Base-by-base conservation (phyloP, 2,888 invertebrate species). In the Deilephila elpenor region DNA sequence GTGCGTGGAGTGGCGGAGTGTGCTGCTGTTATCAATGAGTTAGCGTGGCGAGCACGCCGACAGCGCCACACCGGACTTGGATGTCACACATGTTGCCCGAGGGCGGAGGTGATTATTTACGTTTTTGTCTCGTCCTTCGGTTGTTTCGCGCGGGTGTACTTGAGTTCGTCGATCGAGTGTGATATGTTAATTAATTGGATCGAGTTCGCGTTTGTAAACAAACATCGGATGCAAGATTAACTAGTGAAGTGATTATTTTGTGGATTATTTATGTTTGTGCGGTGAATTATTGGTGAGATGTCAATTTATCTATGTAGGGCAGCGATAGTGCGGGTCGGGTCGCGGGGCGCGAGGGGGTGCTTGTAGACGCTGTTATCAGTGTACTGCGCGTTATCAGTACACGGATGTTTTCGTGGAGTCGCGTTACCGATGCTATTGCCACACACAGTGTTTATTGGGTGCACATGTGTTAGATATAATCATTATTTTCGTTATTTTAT, bases 11-110 rank as follows among this genome's bases (percentile, higher is more conserved):
- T 67, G 20, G 44, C 25, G 25, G 67, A 4, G 29, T 56, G 72
- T 37, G n/a, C 64, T 44, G 64, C 64, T 20, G 37, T 64, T 64
- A 64, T 64, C 64, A 64, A 64, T 64, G 64, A 64, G 37, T 44
- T 44, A 44, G 44, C 44, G 44, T 44, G 44, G 44, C 44, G 11
- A 44, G 34, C 29, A 75, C 73, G 80, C 77, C 81, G 84, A 89
- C 89, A 78, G 73, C 76, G 76, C 75, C 80, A 75, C 84, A 82
- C 44, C 84, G 88, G 89, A 89, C 88, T 89, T 90, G 90, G 91
- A 93, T 93, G 93, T 91, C 93, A 88, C 92, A 86, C 83, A 94
- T 94, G 94, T 88, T 94, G 81, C 94, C 94, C 76, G 94, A 94
- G 83, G 91, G 90, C 82, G 92, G 89, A 93, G 93, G 94, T 94